These are phyloP conservation scores for Poecilia wingei DNA, from an alignment of 2,797 vertebrate species.

Conservation along the genomic window DNA sequence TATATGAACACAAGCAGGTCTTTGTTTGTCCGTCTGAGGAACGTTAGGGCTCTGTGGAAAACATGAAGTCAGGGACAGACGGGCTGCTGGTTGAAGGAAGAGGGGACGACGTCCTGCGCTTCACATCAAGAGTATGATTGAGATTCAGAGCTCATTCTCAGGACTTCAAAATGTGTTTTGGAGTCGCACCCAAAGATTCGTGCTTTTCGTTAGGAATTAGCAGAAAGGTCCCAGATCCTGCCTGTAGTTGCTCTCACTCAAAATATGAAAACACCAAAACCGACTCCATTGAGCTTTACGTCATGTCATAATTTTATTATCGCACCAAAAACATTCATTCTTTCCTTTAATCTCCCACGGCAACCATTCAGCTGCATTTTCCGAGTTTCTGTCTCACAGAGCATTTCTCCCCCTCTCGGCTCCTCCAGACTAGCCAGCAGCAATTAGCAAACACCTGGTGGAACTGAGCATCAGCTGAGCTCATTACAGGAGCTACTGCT, in stretches of 20 bases:
- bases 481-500: too few species aligned
- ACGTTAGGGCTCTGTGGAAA: neutral
- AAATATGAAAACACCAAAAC: neutral
- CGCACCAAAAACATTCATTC: too few species aligned
- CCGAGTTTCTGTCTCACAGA: too few species aligned
- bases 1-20: neutral
- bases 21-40: neutral
- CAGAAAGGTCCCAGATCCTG: neutral
- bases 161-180: neutral
- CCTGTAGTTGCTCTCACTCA: neutral
- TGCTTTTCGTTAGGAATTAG: neutral
- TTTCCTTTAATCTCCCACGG: too few species aligned
- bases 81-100: neutral
- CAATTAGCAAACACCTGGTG: too few species aligned
- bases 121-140: neutral
- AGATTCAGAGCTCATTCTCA: neutral
- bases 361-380: too few species aligned
- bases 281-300: too few species aligned
- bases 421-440: too few species aligned
- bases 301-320: too few species aligned
- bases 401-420: too few species aligned
- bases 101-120: neutral
- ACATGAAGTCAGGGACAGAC: neutral
- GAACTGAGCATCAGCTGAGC: too few species aligned
- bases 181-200: neutral